phyloP scores from a whole-genome alignment of 92 coral and sea anemone genomes.

The Actinernus sp. region DNA sequence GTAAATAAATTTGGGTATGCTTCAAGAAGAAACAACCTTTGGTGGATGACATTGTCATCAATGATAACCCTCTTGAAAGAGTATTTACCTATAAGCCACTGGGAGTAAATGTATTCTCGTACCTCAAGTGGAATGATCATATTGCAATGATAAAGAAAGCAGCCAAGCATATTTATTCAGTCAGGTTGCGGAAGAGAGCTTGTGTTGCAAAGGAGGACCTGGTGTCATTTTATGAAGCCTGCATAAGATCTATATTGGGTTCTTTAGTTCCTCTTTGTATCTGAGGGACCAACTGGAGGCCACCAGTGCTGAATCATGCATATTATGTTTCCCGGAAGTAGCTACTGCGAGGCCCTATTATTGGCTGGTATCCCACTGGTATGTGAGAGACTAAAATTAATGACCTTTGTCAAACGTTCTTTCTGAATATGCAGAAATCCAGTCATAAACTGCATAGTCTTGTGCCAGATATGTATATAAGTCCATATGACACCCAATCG shows the following conservation, averaged over 20 bases:
- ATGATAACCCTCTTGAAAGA: constrained; percentile 8
- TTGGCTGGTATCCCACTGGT: too few relatives aligned
- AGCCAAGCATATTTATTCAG: constrained; percentile 37
- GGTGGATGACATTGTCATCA: constrained; percentile 12
- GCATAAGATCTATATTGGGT: constrained; percentile 29
- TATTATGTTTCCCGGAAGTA: too few relatives aligned
- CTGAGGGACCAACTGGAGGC: too few relatives aligned
- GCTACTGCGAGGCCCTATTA: too few relatives aligned
- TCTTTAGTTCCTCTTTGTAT: too few relatives aligned
- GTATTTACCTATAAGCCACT: constrained; percentile 22
- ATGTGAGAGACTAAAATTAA: too few relatives aligned
- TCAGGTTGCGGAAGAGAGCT: constrained; percentile 25
- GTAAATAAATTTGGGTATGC: not conserved
- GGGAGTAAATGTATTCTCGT: constrained; percentile 21
- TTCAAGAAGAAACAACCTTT: constrained; percentile 20
- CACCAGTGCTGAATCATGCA: too few relatives aligned
- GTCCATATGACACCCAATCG: too few relatives aligned
- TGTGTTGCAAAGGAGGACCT: constrained; percentile 26
- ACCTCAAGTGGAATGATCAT: constrained; percentile 35
- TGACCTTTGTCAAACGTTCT: too few relatives aligned
- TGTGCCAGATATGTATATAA: too few relatives aligned
- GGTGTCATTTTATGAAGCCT: constrained; percentile 33
- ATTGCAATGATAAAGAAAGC: constrained; percentile 31
- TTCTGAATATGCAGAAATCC: too few relatives aligned
- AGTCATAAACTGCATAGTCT: too few relatives aligned